A percentile compares a stretch with the other conserved stretches of the same genome.
These are phyloP conservation scores for Apis cerana DNA, from an alignment of 1,140 invertebrate species.

Conservation along the genomic window DNA sequence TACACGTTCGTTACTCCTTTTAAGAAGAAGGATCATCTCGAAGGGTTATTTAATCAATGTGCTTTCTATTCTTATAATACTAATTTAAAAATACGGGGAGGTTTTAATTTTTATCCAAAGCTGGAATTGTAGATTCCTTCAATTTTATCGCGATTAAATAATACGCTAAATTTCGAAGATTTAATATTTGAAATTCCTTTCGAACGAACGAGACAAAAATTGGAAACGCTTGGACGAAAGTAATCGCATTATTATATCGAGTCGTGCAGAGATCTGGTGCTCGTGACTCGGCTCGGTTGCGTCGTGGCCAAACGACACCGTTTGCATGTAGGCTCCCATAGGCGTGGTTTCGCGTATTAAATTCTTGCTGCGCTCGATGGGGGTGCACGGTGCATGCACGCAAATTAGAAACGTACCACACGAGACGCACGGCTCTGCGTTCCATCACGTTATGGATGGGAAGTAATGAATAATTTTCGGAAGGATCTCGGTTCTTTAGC, in stretches of 20 bases:
- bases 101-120: too few species aligned
- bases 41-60: too few species aligned
- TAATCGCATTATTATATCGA: slow-evolving; percentile 72
- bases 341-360: slow-evolving; percentile 74
- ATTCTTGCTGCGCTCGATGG: slow-evolving; percentile 66
- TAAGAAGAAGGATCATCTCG: neutral
- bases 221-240: slow-evolving; percentile 57
- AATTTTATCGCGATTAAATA: too few species aligned
- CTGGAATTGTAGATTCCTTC: too few species aligned
- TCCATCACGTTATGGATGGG: slow-evolving; percentile 44
- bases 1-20: neutral
- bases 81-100: too few species aligned
- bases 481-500: too few species aligned
- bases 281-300: slow-evolving; percentile 47
- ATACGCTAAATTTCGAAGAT: too few species aligned
- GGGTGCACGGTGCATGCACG: slow-evolving; percentile 62
- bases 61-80: too few species aligned
- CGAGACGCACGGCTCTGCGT: slow-evolving; percentile 16
- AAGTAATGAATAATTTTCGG: slow-evolving; percentile 3
- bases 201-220: too few species aligned
- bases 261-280: slow-evolving; percentile 32
- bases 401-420: slow-evolving; percentile 74
- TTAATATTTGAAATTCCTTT: too few species aligned
- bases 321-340: slow-evolving; percentile 41
- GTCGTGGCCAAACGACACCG: slow-evolving; percentile 51